phyloP scores from a whole-genome alignment of 2,113 vertebrate species.

The Cervus canadensis region DNA sequence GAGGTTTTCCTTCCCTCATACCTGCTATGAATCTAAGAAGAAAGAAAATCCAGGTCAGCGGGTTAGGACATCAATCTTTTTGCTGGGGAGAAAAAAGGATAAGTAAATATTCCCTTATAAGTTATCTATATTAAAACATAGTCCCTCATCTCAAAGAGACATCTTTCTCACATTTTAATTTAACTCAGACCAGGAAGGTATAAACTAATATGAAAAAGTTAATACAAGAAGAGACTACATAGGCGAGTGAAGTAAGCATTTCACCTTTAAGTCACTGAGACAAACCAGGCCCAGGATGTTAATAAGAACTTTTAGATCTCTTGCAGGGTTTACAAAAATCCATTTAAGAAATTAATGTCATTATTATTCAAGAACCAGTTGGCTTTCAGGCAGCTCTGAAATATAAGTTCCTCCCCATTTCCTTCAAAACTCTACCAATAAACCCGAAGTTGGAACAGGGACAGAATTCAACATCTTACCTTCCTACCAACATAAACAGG shows the following conservation, averaged over 20 bases:
- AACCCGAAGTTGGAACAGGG: neutral
- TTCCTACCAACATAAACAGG: slow-evolving; percentile 97
- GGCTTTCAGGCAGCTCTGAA: slow-evolving; percentile 49
- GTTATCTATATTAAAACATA: slow-evolving; percentile 9
- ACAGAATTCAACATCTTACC: slow-evolving; percentile 79
- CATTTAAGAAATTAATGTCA: slow-evolving; percentile 62
- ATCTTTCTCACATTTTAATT: slow-evolving; percentile 47
- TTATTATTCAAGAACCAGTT: slow-evolving; percentile 56
- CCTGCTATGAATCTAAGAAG: slow-evolving; percentile 93
- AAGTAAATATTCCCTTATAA: neutral
- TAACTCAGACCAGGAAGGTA: slow-evolving; percentile 43
- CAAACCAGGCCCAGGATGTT: slow-evolving; percentile 18
- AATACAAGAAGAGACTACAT: slow-evolving; percentile 2
- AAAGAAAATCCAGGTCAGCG: slow-evolving; percentile 61
- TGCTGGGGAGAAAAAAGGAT: slow-evolving; percentile 21
- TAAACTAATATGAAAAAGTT: slow-evolving; percentile 20
- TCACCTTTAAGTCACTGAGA: slow-evolving; percentile 52
- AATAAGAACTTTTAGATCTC: slow-evolving; percentile 56
- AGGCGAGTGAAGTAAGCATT: slow-evolving; percentile 20
- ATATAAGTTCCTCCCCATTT: slow-evolving; percentile 10
- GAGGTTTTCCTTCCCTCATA: slow-evolving; percentile 96
- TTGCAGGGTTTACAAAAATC: slow-evolving; percentile 13
- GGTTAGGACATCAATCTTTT: neutral
- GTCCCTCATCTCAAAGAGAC: neutral
- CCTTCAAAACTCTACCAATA: slow-evolving; percentile 44